These are phyloP conservation scores for Andrena dorsata DNA, from an alignment of 2,888 invertebrate species.

Conservation along the genomic window DNA sequence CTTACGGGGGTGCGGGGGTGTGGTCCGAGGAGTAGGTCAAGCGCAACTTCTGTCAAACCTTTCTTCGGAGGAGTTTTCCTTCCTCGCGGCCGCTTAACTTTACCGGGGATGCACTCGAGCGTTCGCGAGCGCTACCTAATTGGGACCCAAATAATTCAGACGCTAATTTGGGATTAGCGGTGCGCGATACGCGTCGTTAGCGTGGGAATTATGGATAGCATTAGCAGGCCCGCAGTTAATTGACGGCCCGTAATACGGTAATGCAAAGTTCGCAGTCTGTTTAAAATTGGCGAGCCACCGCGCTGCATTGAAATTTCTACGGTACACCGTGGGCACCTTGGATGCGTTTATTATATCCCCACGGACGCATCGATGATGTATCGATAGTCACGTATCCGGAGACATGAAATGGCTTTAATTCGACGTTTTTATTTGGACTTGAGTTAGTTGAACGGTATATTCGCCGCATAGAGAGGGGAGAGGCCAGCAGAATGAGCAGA, in stretches of 20 bases:
- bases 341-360: conserved; percentile 10
- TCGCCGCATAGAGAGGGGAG: background rate
- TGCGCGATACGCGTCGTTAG: conserved; percentile 44
- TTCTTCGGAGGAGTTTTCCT: conserved; percentile 4
- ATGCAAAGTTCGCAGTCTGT: background rate
- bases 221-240: conserved; percentile 29
- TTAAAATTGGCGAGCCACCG: background rate
- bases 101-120: background rate
- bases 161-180: conserved; percentile 7
- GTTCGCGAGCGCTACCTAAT: background rate
- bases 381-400: conserved; percentile 32
- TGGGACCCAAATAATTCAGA: background rate
- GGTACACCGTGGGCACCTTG: background rate
- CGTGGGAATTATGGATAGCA: conserved; percentile 46
- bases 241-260: background rate
- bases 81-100: conserved; percentile 1
- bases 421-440: conserved; percentile 14
- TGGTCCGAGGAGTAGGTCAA: conserved; percentile 6
- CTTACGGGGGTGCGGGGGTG: background rate
- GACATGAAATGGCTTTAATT: conserved; percentile 32
- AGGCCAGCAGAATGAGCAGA: background rate
- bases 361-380: conserved; percentile 13
- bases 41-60: conserved; percentile 20
- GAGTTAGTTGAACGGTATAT: background rate
- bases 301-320: background rate